Evolutionary conservation across 2,797 vertebrate genomes (phyloP), one percentile per base, ranked within the genome.

Genomic region (Rhadinocentrus ornatus): DNA sequence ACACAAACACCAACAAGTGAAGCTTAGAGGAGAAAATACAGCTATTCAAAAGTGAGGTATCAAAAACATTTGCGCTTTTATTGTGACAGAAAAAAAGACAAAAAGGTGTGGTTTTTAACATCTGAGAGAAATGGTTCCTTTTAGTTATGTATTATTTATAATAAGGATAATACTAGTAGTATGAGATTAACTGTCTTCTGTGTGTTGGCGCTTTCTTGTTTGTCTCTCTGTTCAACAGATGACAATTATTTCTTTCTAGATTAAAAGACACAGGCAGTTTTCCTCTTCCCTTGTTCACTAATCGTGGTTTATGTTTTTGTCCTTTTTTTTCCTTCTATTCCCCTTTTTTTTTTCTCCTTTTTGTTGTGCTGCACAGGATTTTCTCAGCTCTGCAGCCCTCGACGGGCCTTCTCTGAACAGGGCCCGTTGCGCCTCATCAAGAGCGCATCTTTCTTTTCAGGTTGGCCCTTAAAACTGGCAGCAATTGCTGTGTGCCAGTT

Each of bases 361-460:
- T 90, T 82, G 93, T 93, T 15, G 95, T 95, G 94, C 95, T 90
- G 67, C 94, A 92, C 97, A 99, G 98, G 98, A 96, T 96, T 99
- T 95, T 97, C 97, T 93, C 97, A 99, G 95, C 97, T 99, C 95
- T 99, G 97, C 98, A 98, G 97, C 96, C 97, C 98, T 74, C 97
- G 97, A 85, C 96, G 98, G 96, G 97, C 97, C 82, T 98, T 99
- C 96, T 99, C 97, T 95, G 98, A 99, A 92, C 97, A 99, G 94
- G 97, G 97, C 94, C 97, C 97, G 86, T 97, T 99, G 93, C 97
- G 98, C 88, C 97, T 99, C 93, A 99, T 99, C 97, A 97, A 98
- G 96, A 99, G 98, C 84, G 98, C 98, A 90, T 99, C 98, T 99
- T 99, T 99, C 96, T 99, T 99, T 99, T 97, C 98, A 99, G 98